Percentiles rank a stretch among this genome's conserved stretches.
These are phyloP conservation scores for Panzeria rudis DNA, from an alignment of 2,888 invertebrate genomes.

Conservation along the genomic window DNA sequence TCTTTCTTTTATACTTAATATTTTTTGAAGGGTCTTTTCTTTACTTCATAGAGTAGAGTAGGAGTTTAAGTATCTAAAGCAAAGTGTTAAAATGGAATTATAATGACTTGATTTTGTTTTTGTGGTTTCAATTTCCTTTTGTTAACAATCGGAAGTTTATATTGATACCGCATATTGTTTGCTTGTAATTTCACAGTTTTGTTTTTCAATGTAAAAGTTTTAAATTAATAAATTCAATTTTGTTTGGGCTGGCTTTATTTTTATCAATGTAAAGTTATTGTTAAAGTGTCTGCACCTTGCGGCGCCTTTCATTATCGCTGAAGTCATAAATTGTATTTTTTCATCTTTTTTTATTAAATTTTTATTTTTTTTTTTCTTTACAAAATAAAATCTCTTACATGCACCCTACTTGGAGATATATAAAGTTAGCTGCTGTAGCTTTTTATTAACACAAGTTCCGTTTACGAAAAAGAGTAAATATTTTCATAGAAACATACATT, in stretches of 20 bases:
- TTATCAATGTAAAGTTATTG: slow-evolving; percentile 59
- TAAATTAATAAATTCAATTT: slow-evolving; percentile 13
- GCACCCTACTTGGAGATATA: not conserved
- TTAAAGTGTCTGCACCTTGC: slow-evolving; percentile 78
- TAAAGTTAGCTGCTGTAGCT: not conserved
- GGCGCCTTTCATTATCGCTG: slow-evolving; percentile 80
- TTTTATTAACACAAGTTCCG: not conserved
- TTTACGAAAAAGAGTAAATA: too few species aligned
- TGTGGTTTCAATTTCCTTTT: slow-evolving; percentile 79
- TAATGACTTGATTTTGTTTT: slow-evolving; percentile 74
- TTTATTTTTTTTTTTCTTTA: not conserved
- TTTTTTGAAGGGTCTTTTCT: slow-evolving; percentile 5
- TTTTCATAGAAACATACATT: too few species aligned
- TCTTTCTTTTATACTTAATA: not conserved
- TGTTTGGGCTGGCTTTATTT: slow-evolving; percentile 45
- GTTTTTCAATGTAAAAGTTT: not conserved
- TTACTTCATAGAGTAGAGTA: slow-evolving; percentile 3
- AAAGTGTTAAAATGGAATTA: slow-evolving; percentile 72
- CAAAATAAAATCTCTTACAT: not conserved
- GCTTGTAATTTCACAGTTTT: slow-evolving; percentile 44
- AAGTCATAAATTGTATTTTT: slow-evolving; percentile 78
- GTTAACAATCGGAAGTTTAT: slow-evolving; percentile 81
- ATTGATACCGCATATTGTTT: not conserved
- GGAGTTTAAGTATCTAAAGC: slow-evolving; percentile 62
- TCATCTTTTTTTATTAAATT: slow-evolving; percentile 22